Evolutionary conservation across 2,888 invertebrate genomes (phyloP).

Genomic region (Mythimna pallens): DNA sequence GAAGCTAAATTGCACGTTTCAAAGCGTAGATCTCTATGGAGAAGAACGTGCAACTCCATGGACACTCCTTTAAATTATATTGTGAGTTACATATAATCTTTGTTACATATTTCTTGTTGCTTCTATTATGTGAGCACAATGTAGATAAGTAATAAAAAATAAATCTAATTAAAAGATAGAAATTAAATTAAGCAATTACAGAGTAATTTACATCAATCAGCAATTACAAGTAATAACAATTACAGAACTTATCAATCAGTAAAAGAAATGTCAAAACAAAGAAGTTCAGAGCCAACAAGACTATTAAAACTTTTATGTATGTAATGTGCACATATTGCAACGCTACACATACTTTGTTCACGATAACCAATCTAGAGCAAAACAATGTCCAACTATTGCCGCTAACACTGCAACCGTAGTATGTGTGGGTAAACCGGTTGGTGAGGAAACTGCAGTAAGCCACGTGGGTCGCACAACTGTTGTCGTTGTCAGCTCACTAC

Average conservation of each 20-base stretch:
- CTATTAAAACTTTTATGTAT: neutral
- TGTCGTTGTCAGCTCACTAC: constrained; percentile 37
- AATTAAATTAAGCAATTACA: too few relatives aligned
- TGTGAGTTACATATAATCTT: too few relatives aligned
- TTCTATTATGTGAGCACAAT: too few relatives aligned
- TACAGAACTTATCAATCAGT: neutral
- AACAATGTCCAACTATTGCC: constrained; percentile 26
- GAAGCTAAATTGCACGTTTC: too few relatives aligned
- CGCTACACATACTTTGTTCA: neutral
- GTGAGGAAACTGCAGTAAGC: constrained; percentile 72
- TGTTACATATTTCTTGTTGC: too few relatives aligned
- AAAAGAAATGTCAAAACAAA: neutral
- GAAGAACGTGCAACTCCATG: too few relatives aligned
- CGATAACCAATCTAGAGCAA: neutral
- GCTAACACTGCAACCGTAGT: constrained; percentile 63
- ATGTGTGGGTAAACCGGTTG: constrained; percentile 67
- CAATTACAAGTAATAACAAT: too few relatives aligned
- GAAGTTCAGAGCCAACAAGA: neutral
- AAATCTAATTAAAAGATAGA: too few relatives aligned
- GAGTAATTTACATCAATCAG: too few relatives aligned
- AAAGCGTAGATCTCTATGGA: too few relatives aligned
- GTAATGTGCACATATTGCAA: neutral
- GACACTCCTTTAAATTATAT: too few relatives aligned
- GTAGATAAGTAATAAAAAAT: too few relatives aligned
- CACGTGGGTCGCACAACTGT: constrained; percentile 70